phyloP scores from a whole-genome alignment of 2,113 vertebrate species.

The Syngnathus floridae region DNA sequence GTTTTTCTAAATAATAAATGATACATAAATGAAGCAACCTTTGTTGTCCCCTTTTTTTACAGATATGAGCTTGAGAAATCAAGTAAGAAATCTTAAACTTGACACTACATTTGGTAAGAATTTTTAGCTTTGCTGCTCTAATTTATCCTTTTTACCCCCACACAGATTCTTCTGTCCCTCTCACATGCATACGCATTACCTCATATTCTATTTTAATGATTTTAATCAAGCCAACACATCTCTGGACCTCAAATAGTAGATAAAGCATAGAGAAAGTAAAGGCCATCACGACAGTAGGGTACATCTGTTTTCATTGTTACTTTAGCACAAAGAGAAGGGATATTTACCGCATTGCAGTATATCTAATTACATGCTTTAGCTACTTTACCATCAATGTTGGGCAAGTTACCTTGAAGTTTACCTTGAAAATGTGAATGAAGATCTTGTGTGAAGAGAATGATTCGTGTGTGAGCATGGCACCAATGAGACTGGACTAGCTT shows the following conservation, averaged over 20 bases:
- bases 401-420: too few relatives aligned
- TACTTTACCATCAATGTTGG: too few relatives aligned
- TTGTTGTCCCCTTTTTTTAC: constrained; percentile 31
- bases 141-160: background rate
- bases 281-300: too few relatives aligned
- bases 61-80: background rate
- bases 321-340: too few relatives aligned
- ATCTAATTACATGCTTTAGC: too few relatives aligned
- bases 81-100: background rate
- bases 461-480: too few relatives aligned
- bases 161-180: constrained; percentile 13
- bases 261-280: background rate
- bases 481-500: too few relatives aligned
- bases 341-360: too few relatives aligned
- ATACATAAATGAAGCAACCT: constrained; percentile 51
- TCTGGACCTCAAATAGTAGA: constrained; percentile 48
- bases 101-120: background rate
- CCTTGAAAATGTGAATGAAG: too few relatives aligned
- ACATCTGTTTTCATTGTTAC: too few relatives aligned
- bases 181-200: background rate
- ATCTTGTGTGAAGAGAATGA: too few relatives aligned
- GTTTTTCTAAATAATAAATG: constrained; percentile 46
- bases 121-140: background rate
- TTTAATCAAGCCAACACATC: constrained; percentile 39
- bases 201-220: constrained; percentile 42